A percentile compares a stretch with the other conserved stretches of the same genome.
Evolutionary conservation across 2,888 invertebrate species (phyloP).

Genomic region (Lasioglossum morio): DNA sequence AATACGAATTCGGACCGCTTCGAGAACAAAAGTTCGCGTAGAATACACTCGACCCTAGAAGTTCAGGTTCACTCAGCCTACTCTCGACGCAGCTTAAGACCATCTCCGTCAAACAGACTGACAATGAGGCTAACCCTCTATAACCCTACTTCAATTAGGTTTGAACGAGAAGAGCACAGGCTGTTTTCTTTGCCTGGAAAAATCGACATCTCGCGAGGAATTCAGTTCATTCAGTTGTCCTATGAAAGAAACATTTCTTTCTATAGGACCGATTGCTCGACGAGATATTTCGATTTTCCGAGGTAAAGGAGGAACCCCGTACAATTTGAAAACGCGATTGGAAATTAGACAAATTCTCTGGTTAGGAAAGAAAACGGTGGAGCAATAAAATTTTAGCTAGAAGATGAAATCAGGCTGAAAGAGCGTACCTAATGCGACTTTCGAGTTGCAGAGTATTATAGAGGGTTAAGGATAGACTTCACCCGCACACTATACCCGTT

Average conservation of each 20-base stretch:
- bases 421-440: not conserved
- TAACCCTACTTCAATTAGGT: not conserved
- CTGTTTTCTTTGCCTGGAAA: not conserved
- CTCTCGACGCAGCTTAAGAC: not conserved
- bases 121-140: conserved; percentile 2
- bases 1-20: conserved; percentile 43
- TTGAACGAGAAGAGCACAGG: not conserved
- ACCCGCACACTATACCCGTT: conserved; percentile 6
- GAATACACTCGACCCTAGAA: not conserved
- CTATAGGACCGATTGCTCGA: not conserved
- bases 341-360: not conserved
- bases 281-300: not conserved
- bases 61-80: not conserved
- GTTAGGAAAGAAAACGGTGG: not conserved
- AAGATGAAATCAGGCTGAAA: not conserved
- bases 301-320: not conserved
- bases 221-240: too few species aligned
- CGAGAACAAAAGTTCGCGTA: conserved; percentile 1
- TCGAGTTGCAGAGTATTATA: not conserved
- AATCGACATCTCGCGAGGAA: too few species aligned
- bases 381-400: not conserved
- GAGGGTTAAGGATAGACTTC: conserved; percentile 1
- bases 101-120: not conserved
- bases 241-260: not conserved
- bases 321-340: not conserved